Evolutionary conservation across 2,888 invertebrate genomes (phyloP), one percentile per base, ranked within the genome.

Genomic region (Hydrotaea cyrtoneurina): DNA sequence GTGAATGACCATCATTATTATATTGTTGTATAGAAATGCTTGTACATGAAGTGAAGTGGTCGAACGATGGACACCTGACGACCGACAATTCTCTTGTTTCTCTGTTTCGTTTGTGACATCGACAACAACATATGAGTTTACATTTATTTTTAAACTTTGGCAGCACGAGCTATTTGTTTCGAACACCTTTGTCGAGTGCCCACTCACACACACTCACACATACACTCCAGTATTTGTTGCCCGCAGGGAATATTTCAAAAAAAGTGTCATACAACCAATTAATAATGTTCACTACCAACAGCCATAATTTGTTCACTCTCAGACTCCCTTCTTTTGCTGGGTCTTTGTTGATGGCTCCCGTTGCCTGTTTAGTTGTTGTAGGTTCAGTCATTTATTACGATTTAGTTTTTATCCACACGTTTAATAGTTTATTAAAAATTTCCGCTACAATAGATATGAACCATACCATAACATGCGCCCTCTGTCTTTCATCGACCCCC

Each of bases 371-470:
- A 13, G 43, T 43, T 43, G 50, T 50, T 50, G 26, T 59, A 21
- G 21, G 50, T 36, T 66, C n/a, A 78, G 78, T 64, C 69, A 69
- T 71, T 80, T 55, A 80, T 80, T 26, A 55, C 39, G 71, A 72
- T 75, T 72, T 46, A 73, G 64, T 72, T 73, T 66, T 80, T 80
- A 80, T 74, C 74, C 71, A 53, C 83, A 78, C 74, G 26, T 81
- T 84, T 53, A 79, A 84, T 84, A 81, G 73, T 79, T 84, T 81
- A 84, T 84, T 84, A 81, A 78, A 79, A 84, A 81, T 76, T 84
- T 84, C 84, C 84, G 84, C 78, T 78, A 81, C 75, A 84, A 64
- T 39, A 84, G 78, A 80, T 75, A 46, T 66, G 39, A 66, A 66
- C 66, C 39, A 62, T 39, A 21, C 57, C 59, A 59, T 23, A 50